Evolutionary conservation across 1,140 invertebrate genomes (phyloP), one percentile per base, ranked within the genome.

Genomic region (Zaprionus kolodkinae): DNA sequence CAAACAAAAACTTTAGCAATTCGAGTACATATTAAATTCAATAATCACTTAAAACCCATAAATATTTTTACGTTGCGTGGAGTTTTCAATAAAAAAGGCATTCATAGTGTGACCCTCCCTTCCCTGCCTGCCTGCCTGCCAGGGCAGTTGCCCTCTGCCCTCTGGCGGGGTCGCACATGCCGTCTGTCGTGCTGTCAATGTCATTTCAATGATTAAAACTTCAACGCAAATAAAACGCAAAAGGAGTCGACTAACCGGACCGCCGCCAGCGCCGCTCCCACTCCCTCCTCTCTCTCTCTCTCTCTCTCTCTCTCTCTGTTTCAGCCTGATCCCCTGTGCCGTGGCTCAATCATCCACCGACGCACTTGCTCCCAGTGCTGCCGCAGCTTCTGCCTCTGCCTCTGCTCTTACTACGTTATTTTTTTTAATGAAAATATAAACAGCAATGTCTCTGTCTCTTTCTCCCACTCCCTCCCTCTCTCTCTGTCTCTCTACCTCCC

Each of bases 161-260:
- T 17, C 63, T 50, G 43, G 33, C 17, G 15, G 45, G 17, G n/a
- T 43, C 15, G 69, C 52, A 48, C 50, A 21, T 17, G 69, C 40
- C 40, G 72, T 63, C 76, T 54, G 76, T 62, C 68, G 36, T 70
- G 38, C 85, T 74, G 84, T 89, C 84, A 88, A 79, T 88, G 85
- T 88, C 85, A 88, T 72, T 89, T 85, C 85, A 85, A 88, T 88
- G 85, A 88, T 88, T 88, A 88, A 88, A 89, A 89, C 75, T 88
- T 88, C 78, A 78, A 66, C 74, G 73, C 59, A 83, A 84, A 84
- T 79, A 77, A 73, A 75, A 79, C 15, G 36, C 45, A 30, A 73
- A 73, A 35, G 36, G 48, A 66, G 27, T 57, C 52, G 17, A 21
- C 48, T 54, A 71, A 64, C 56, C 60, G 66, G 52, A 64, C 59